These are phyloP conservation scores for Leiothrix lutea DNA, from an alignment of 2,113 vertebrate genomes.

Conservation along the genomic window DNA sequence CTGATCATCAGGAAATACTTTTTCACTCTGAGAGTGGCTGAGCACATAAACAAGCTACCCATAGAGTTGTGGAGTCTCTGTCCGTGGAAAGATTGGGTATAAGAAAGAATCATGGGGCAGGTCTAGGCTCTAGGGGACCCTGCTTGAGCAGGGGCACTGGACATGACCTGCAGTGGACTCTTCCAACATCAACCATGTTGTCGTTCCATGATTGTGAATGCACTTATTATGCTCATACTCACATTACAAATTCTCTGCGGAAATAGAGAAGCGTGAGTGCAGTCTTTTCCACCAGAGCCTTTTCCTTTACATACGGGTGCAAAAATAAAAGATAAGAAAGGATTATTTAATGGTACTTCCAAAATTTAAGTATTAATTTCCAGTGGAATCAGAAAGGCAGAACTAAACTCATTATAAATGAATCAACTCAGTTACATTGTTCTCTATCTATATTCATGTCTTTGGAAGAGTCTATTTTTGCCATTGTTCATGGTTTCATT, in stretches of 20 bases:
- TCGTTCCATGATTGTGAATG: neutral
- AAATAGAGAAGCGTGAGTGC: neutral
- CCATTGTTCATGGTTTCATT: neutral
- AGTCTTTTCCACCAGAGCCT: neutral
- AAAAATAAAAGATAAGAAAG: neutral
- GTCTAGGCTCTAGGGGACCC: neutral
- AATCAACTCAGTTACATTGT: conserved; percentile 7
- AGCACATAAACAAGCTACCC: neutral
- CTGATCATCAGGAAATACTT: neutral
- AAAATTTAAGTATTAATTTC: conserved; percentile 6
- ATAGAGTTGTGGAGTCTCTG: neutral
- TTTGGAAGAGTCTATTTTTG: neutral
- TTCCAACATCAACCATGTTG: neutral
- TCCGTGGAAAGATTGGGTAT: neutral
- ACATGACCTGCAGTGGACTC: neutral
- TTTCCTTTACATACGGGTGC: neutral
- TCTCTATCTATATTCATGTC: neutral
- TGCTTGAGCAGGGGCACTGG: neutral
- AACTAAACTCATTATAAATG: neutral
- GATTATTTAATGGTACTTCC: neutral
- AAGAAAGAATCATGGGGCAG: neutral
- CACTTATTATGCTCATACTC: neutral
- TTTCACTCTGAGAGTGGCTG: neutral
- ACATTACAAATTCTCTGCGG: neutral
- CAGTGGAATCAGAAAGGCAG: neutral